Conservation (phyloP, 2,888 invertebrate genomes). For the Lymantria monacha region DNA sequence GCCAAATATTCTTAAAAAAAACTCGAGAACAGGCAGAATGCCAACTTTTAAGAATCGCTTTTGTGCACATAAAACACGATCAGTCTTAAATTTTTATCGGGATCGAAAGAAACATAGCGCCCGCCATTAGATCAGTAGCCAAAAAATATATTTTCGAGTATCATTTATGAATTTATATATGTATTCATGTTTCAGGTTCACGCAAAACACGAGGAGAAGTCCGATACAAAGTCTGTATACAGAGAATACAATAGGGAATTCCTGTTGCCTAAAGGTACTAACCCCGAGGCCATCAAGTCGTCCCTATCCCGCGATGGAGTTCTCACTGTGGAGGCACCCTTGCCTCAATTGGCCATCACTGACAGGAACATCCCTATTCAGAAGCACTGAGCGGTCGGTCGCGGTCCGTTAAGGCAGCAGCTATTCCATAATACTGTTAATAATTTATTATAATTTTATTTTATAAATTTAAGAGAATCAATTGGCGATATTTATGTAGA, state of each 20-base stretch:
- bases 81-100: conserved; percentile 37
- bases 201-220: conserved; percentile 99
- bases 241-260: conserved; percentile 99
- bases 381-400: conserved; percentile 68
- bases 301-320: conserved; percentile 98
- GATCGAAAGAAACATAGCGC: conserved; percentile 44
- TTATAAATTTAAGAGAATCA: conserved; percentile 63
- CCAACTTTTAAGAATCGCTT: conserved; percentile 51
- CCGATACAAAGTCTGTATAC: conserved; percentile 97
- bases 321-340: conserved; percentile 97
- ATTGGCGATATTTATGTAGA: conserved; percentile 74
- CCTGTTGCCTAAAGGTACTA: conserved; percentile 97
- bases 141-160: conserved; percentile 19
- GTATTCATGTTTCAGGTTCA: conserved; percentile 87
- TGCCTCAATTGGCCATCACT: conserved; percentile 92
- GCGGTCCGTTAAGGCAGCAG: conserved; percentile 56
- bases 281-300: conserved; percentile 97
- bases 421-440: conserved; percentile 79
- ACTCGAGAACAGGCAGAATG: conserved; percentile 51
- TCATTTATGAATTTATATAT: conserved; percentile 9
- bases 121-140: conserved; percentile 19
- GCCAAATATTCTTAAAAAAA: conserved; percentile 46
- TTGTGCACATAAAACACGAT: conserved; percentile 33
- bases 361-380: conserved; percentile 93
- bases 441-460: conserved; percentile 80